A percentile compares a stretch with the other conserved stretches of the same genome.
phyloP scores from a whole-genome alignment of 2,113 vertebrate genomes.

The Austrofundulus limnaeus region DNA sequence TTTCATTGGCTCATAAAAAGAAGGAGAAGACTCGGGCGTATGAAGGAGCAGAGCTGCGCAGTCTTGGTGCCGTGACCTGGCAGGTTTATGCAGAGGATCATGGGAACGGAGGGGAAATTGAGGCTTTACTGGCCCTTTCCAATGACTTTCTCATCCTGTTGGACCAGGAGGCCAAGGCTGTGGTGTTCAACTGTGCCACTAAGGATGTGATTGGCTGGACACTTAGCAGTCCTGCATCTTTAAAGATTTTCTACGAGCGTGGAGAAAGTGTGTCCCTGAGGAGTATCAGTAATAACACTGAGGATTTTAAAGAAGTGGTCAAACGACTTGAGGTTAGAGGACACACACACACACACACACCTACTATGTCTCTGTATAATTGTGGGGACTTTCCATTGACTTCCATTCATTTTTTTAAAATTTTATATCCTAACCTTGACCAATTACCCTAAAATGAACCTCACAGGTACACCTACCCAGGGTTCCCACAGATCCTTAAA shows the following conservation, averaged over 20 bases:
- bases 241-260: slow-evolving; percentile 95
- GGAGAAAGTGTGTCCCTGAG: slow-evolving; percentile 91
- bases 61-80: slow-evolving; percentile 91
- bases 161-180: slow-evolving; percentile 90
- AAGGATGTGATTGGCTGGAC: slow-evolving; percentile 97
- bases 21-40: slow-evolving; percentile 95
- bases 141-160: slow-evolving; percentile 93
- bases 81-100: slow-evolving; percentile 89
- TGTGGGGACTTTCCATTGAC: too few relatives aligned
- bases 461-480: too few relatives aligned
- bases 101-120: slow-evolving; percentile 88
- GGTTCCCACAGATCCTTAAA: too few relatives aligned
- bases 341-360: slow-evolving; percentile 1
- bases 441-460: too few relatives aligned
- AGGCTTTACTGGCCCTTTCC: slow-evolving; percentile 90
- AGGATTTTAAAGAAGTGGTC: slow-evolving; percentile 97
- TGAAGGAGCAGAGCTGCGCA: slow-evolving; percentile 88
- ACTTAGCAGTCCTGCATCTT: slow-evolving; percentile 85
- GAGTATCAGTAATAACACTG: slow-evolving; percentile 86
- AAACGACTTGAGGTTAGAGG: slow-evolving; percentile 92
- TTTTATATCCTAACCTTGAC: too few relatives aligned
- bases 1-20: slow-evolving; percentile 95
- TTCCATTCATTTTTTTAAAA: too few relatives aligned
- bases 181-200: slow-evolving; percentile 95
- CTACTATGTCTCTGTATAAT: too few relatives aligned